A percentile compares a stretch with the other conserved stretches of the same genome.
These are phyloP conservation scores for Todiramphus saurophagus DNA, from an alignment of 2,113 vertebrate species.

Conservation along the genomic window DNA sequence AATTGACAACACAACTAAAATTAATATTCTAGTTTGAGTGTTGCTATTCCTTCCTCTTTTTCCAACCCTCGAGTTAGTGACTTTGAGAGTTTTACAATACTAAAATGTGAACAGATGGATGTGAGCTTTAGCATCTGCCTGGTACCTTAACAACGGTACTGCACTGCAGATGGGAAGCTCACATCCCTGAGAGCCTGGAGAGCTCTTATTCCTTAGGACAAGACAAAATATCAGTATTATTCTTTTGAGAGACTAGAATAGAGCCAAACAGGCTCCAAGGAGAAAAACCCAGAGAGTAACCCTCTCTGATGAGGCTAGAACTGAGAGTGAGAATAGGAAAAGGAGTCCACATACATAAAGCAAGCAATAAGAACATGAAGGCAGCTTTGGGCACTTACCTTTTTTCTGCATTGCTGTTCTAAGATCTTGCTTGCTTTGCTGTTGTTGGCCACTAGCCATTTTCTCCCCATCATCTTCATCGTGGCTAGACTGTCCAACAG, in stretches of 20 bases:
- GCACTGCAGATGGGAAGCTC: conserved; percentile 3
- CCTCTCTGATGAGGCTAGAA: background rate
- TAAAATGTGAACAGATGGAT: background rate
- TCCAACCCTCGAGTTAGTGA: background rate
- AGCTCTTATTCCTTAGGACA: background rate
- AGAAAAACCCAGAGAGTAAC: background rate
- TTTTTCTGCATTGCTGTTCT: conserved; percentile 94
- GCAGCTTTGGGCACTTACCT: conserved; percentile 76
- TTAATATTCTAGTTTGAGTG: background rate
- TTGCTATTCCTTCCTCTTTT: background rate
- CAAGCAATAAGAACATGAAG: background rate
- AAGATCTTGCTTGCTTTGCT: conserved; percentile 91
- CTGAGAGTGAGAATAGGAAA: background rate
- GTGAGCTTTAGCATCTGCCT: background rate
- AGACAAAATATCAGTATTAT: background rate
- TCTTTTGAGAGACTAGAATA: background rate
- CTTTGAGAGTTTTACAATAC: background rate
- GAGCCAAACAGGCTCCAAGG: background rate
- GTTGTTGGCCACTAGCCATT: conserved; percentile 78
- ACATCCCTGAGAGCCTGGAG: background rate
- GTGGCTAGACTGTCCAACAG: conserved; percentile 80
- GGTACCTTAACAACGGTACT: background rate
- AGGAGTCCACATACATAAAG: background rate
- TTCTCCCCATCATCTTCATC: conserved; percentile 84
- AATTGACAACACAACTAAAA: background rate